Evolutionary conservation across 1,140 invertebrate genomes (phyloP).

Genomic region (Heterodera carotae): DNA sequence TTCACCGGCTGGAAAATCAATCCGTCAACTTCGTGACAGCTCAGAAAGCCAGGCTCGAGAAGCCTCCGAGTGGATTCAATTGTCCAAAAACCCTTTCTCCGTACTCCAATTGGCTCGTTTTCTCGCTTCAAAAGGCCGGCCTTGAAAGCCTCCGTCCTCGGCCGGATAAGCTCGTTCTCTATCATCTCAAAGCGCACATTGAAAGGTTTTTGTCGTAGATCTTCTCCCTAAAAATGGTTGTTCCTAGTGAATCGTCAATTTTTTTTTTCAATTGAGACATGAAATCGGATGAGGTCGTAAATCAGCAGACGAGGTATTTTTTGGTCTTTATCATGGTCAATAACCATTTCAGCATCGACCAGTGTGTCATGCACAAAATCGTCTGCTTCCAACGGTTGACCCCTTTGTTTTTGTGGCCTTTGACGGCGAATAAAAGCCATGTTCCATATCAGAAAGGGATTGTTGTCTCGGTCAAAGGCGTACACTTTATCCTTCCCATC

Average conservation of each 20-base stretch:
- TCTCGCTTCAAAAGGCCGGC: constrained; percentile 72
- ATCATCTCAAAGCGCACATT: constrained; percentile 79
- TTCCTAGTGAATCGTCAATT: no score
- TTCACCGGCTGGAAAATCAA: constrained; percentile 91
- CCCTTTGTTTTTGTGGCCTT: constrained; percentile 22
- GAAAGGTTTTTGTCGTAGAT: constrained; percentile 80
- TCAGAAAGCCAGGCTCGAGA: constrained; percentile 81
- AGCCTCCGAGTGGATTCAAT: constrained; percentile 74
- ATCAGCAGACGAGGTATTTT: constrained; percentile 81
- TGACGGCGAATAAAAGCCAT: constrained; percentile 75
- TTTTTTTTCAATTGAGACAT: constrained; percentile 66
- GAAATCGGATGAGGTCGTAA: constrained; percentile 88
- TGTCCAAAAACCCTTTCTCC: constrained; percentile 71
- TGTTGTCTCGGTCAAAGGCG: constrained; percentile 92
- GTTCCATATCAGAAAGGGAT: constrained; percentile 82
- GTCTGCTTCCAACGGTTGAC: not conserved
- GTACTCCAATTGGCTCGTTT: constrained; percentile 74
- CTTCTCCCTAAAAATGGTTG: constrained; percentile 13
- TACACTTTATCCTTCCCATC: constrained; percentile 81
- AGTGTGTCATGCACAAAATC: constrained; percentile 73
- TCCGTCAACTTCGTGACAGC: constrained; percentile 89
- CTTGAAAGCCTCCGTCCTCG: constrained; percentile 76
- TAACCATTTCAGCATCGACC: constrained; percentile 92
- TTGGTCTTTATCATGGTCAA: constrained; percentile 77
- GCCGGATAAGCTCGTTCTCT: constrained; percentile 72